Conservation (phyloP, 2,113 vertebrate genomes). For the Sclerurus mexicanus region DNA sequence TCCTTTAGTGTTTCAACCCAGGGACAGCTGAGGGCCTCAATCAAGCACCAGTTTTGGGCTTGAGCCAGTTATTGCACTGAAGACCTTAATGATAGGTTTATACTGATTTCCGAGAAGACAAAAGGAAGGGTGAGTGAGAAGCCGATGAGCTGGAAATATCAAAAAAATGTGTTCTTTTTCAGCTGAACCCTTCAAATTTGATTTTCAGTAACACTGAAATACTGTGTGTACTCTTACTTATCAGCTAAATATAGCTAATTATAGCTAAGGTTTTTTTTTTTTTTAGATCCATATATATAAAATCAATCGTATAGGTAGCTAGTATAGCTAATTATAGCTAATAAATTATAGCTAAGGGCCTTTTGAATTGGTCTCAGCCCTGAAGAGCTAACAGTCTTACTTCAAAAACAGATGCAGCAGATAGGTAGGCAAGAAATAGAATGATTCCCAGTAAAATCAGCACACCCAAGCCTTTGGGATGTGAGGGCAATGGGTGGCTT, state of each 20-base stretch:
- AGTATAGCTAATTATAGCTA: background rate
- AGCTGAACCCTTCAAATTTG: background rate
- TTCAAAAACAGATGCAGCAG: background rate
- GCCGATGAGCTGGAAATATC: background rate
- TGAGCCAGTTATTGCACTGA: rapidly evolving
- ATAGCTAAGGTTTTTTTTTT: background rate
- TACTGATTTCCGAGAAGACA: background rate
- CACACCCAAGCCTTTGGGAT: background rate
- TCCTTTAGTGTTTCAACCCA: background rate
- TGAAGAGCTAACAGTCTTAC: background rate
- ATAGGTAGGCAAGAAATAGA: background rate
- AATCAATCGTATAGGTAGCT: background rate
- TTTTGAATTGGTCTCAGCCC: background rate
- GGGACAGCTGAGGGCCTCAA: background rate
- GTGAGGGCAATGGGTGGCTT: rapidly evolving
- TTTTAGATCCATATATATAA: background rate
- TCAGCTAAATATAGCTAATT: background rate
- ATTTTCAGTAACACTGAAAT: background rate
- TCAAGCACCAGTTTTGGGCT: background rate
- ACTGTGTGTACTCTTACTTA: background rate
- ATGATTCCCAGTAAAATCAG: background rate
- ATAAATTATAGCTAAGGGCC: background rate
- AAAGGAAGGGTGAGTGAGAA: background rate
- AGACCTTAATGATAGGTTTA: background rate
- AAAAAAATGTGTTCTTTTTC: background rate